phyloP scores from a whole-genome alignment of 2,888 invertebrate species.

The Scelioninae gen. 1 region DNA sequence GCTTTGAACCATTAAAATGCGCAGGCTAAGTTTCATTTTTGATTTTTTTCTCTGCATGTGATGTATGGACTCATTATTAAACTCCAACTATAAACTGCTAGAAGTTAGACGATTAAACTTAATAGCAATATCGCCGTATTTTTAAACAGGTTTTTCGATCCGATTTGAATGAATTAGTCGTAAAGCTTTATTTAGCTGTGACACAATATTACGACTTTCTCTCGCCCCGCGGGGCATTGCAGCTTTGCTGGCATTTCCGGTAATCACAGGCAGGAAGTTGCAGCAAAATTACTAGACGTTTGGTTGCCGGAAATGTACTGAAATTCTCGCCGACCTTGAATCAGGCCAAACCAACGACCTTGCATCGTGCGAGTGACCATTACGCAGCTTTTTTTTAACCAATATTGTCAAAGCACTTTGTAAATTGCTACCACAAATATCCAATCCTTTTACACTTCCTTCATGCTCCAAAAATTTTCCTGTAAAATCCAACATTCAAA shows the following conservation, averaged over 20 bases:
- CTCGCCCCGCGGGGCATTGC: conserved; percentile 23
- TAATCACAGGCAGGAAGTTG: conserved; percentile 80
- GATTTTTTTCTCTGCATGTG: too few relatives aligned
- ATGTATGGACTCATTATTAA: too few relatives aligned
- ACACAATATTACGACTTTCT: conserved; percentile 58
- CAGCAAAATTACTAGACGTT: conserved; percentile 76
- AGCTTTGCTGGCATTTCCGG: conserved; percentile 76
- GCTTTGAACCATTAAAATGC: conserved; percentile 15
- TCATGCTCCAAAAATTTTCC: not conserved
- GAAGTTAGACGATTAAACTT: too few relatives aligned
- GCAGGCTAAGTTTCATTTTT: too few relatives aligned
- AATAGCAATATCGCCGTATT: too few relatives aligned
- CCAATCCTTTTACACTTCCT: too few relatives aligned
- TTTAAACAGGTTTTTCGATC: too few relatives aligned
- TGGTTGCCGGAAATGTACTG: conserved; percentile 73
- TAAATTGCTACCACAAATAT: not conserved
- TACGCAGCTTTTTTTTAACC: conserved; percentile 16
- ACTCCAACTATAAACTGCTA: conserved; percentile 17
- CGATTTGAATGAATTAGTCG: conserved; percentile 21
- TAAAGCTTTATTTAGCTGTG: conserved; percentile 37
- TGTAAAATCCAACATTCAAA: not conserved
- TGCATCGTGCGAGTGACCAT: conserved; percentile 7
- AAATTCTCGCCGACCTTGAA: conserved; percentile 60
- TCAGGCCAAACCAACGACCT: conserved; percentile 34
- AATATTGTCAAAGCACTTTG: not conserved